Conservation (phyloP, 2,888 invertebrate genomes). For the Coleophora flavipennella region DNA sequence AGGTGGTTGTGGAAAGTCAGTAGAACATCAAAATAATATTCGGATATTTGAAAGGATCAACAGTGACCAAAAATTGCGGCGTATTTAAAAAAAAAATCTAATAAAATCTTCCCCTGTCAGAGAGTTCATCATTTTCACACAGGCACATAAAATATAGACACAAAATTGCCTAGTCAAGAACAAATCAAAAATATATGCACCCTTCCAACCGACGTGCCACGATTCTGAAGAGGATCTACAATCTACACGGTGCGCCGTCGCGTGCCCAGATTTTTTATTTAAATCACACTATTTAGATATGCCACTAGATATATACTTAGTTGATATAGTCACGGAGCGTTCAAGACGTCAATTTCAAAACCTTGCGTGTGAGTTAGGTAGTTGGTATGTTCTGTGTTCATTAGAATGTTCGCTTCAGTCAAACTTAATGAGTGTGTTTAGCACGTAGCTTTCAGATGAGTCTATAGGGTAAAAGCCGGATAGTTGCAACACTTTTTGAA, state of each 20-base stretch:
- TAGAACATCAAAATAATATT: too few relatives aligned
- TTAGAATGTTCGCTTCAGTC: too few relatives aligned
- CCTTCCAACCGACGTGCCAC: conserved; percentile 63
- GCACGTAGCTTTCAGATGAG: too few relatives aligned
- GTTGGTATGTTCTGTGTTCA: too few relatives aligned
- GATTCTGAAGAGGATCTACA: conserved; percentile 54
- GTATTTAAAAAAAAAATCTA: conserved; percentile 5
- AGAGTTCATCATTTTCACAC: conserved; percentile 21
- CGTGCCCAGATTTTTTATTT: conserved; percentile 69
- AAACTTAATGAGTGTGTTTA: too few relatives aligned
- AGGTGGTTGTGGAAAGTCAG: too few relatives aligned
- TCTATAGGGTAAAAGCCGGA: too few relatives aligned
- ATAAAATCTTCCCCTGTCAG: conserved; percentile 9
- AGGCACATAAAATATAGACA: conserved; percentile 35
- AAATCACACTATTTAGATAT: conserved; percentile 68
- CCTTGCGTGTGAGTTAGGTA: too few relatives aligned
- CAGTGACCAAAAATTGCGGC: too few relatives aligned
- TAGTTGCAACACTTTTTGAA: too few relatives aligned
- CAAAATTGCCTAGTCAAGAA: conserved; percentile 61
- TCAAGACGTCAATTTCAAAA: conserved; percentile 14
- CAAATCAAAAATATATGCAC: conserved; percentile 73
- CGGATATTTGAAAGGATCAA: too few relatives aligned
- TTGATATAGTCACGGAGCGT: conserved; percentile 28
- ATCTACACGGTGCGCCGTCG: conserved; percentile 55
- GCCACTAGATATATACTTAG: conserved; percentile 51